Evolutionary conservation across 2,888 invertebrate genomes (phyloP), one percentile per base, ranked within the genome.

Genomic region (Papilio protenor): DNA sequence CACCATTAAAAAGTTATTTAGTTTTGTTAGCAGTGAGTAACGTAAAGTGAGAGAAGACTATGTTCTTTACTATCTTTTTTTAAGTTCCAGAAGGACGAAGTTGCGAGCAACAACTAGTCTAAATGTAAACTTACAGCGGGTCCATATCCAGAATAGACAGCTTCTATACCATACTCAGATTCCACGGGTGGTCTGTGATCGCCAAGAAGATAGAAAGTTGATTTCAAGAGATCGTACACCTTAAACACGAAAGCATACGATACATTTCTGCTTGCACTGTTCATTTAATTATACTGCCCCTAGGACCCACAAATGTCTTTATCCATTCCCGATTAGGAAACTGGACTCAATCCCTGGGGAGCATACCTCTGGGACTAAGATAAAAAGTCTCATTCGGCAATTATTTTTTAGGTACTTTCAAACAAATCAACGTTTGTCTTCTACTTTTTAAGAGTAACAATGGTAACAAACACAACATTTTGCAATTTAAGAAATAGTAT

Each of bases 151-250:
- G 81, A 82, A 23, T 47, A 49, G 0, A 77, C 79, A 14, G 74
- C 49, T 2, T 72, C 55, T 18, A 71, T 64, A 18, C 75, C 74
- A 12, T 69, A 72, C 40, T 61, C 73, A 40, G 64, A 12, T 45
- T 12, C 72, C 14, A 33, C 27, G 45, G 64, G 14, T 47, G 61
- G 23, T 33, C 66, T 12, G 27, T 18, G 18, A 49, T 78, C 69
- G 21, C 49, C 76, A 14, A 45, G 18, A 5, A 84, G 12, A 8
- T 82, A 75, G 73, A 84, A 90, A 76, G 84, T 89, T 0, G 89
- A 86, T 80, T 86, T 87, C 8, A 89, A 79, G 16, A 90, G 81
- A 49, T 91, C 87, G 40, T 85, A 85, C 0, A 90, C 83, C 91
- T 91, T 27, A 72, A 72, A 71, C 76, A 27, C 5, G n/a, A 64